A percentile compares a stretch with the other conserved stretches of the same genome.
Conservation (phyloP, 1,140 invertebrate species). For the Drosophila takahashii region DNA sequence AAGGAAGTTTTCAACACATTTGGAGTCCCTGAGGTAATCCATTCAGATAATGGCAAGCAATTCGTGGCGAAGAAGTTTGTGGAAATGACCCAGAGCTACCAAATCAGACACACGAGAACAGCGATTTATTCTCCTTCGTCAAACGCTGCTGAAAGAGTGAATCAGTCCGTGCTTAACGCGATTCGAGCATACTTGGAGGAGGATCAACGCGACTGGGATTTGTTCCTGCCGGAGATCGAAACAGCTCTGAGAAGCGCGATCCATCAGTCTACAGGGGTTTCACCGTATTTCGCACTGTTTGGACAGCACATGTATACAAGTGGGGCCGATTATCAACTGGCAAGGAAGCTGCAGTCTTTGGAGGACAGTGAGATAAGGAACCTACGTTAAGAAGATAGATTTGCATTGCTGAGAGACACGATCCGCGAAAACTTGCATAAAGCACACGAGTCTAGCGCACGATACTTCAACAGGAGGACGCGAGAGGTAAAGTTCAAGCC, state of each 20-base stretch:
- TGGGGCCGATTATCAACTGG: background rate
- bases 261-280: background rate
- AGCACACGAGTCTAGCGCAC: too few species aligned
- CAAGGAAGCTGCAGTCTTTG: background rate
- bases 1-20: too few species aligned
- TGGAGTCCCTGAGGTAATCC: too few species aligned
- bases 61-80: too few species aligned
- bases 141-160: background rate
- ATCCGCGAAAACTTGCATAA: too few species aligned
- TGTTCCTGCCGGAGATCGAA: conserved; percentile 2
- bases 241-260: background rate
- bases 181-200: too few species aligned
- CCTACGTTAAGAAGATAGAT: background rate
- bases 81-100: too few species aligned
- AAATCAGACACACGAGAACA: background rate
- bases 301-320: too few species aligned
- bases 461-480: too few species aligned
- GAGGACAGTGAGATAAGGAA: background rate
- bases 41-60: too few species aligned
- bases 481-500: background rate
- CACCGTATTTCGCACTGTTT: too few species aligned
- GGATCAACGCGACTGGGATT: background rate
- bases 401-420: too few species aligned
- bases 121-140: background rate
- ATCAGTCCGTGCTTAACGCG: background rate